Conservation (phyloP, 2,797 vertebrate species). For the Discoglossus pictus region DNA sequence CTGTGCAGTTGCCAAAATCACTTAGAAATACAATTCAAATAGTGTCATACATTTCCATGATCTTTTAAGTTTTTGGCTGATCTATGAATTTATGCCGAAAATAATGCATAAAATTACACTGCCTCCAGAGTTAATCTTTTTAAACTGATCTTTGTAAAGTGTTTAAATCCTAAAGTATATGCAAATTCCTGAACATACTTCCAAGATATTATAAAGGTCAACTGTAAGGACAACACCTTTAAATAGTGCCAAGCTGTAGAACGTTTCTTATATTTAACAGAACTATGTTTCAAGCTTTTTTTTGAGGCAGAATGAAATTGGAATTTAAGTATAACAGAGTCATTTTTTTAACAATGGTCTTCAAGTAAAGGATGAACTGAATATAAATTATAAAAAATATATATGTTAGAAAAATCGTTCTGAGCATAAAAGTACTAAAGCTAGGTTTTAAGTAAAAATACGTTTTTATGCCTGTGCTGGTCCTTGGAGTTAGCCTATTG, state of each 20-base stretch:
- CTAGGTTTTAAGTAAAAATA: too few relatives aligned
- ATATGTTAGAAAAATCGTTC: too few relatives aligned
- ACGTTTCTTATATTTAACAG: slow-evolving; percentile 30
- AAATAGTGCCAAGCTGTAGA: slow-evolving; percentile 8
- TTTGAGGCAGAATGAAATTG: too few relatives aligned
- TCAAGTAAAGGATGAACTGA: too few relatives aligned
- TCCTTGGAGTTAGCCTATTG: slow-evolving; percentile 25
- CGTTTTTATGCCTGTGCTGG: too few relatives aligned
- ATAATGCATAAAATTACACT: slow-evolving; percentile 6
- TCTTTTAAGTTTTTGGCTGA: slow-evolving; percentile 8
- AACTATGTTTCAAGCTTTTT: slow-evolving; percentile 13
- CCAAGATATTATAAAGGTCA: slow-evolving; percentile 21
- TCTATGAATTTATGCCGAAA: neutral
- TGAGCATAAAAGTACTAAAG: too few relatives aligned
- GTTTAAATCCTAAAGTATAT: slow-evolving; percentile 14
- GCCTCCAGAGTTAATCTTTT: slow-evolving; percentile 16
- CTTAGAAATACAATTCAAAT: slow-evolving; percentile 24
- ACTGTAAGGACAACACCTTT: slow-evolving; percentile 6
- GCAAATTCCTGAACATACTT: slow-evolving; percentile 19
- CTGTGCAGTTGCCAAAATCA: slow-evolving; percentile 7
- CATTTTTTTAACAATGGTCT: too few relatives aligned
- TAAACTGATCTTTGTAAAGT: neutral
- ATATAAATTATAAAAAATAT: too few relatives aligned
- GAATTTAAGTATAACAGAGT: too few relatives aligned
- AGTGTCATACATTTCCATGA: neutral